These are phyloP conservation scores for Drosophila tsacasi DNA, from an alignment of 1,140 invertebrate species.

Conservation along the genomic window DNA sequence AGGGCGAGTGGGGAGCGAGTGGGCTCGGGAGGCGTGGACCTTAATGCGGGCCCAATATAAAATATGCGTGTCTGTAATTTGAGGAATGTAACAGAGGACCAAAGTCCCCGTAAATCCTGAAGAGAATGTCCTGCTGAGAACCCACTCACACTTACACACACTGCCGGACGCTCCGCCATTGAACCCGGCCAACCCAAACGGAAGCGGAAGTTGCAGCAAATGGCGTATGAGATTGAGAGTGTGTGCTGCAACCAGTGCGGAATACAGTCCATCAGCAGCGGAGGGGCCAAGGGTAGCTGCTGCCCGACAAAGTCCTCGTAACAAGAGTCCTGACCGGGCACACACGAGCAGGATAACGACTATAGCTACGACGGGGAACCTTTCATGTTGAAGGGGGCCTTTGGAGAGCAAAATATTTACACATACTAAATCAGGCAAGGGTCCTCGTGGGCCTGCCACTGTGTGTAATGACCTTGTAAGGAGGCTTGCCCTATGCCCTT, in stretches of 20 bases:
- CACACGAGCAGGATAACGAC: constrained; percentile 57
- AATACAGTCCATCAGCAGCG: constrained; percentile 5
- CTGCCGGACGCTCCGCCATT: constrained; percentile 10
- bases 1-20: constrained; percentile 4
- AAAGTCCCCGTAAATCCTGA: constrained; percentile 68
- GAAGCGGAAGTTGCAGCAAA: constrained; percentile 80
- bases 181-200: constrained; percentile 52
- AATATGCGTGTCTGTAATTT: constrained; percentile 82
- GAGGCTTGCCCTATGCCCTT: constrained; percentile 38
- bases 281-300: background rate
- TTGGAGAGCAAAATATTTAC: constrained; percentile 78
- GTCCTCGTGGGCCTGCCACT: constrained; percentile 8
- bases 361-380: constrained; percentile 45
- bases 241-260: constrained; percentile 22
- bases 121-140: constrained; percentile 61
- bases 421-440: constrained; percentile 71
- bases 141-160: background rate
- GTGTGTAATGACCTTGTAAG: constrained; percentile 51
- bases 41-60: constrained; percentile 77
- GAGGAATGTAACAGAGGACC: constrained; percentile 76
- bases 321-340: constrained; percentile 68
- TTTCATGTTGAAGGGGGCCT: constrained; percentile 59
- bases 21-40: constrained; percentile 24
- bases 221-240: constrained; percentile 67
- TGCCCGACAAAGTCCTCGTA: constrained; percentile 58